Evolutionary conservation across 1,140 invertebrate genomes (phyloP), one percentile per base, ranked within the genome.

Genomic region (Diachasma alloeum): DNA sequence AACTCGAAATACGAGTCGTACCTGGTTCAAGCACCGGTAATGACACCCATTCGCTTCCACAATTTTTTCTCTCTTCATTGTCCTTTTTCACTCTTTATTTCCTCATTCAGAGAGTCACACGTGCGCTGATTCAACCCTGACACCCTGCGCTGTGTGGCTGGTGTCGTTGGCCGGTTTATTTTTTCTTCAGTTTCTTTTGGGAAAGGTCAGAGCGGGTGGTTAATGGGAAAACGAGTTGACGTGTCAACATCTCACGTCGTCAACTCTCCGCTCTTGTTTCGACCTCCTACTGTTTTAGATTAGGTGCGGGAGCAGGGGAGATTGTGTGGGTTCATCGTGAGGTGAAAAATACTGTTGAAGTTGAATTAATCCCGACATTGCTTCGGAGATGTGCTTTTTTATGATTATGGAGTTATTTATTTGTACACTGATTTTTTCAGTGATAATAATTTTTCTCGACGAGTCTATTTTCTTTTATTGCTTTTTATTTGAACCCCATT

Each of bases 111-210:
- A 31, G 31, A 31, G 48, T 53, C 48, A 53, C 48, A 53, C 48
- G n/a, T 19, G 39, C 66, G 5, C 66, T 6, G 26, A 17, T 36
- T 48, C 31, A 44, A 72, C n/a, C 70, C 31, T 72, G 70, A 72
- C 70, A 72, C 70, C 44, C 42, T 42, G 63, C 24, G 26, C 4
- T 3, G 68, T 9, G 36, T 67, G 22, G 39, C 70, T 44, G 44
- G 70, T 42, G 70, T 72, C 70, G 70, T 72, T 42, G 70, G 42
- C 70, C 70, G 70, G 22, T 37, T 70, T 70, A 70, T 70, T 42
- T 70, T 39, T 42, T 42, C 9, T 42, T 11, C 17, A 1, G 2
- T 19, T 53, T 53, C n/a, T 19, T 53, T 53, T 17, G n/a, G 48
- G 48, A 53, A 53, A 53, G 48, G 48, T 53, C 48, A 53, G 39